These are phyloP conservation scores for Andrena chrysosceles DNA, from an alignment of 2,888 invertebrate species.

Conservation along the genomic window DNA sequence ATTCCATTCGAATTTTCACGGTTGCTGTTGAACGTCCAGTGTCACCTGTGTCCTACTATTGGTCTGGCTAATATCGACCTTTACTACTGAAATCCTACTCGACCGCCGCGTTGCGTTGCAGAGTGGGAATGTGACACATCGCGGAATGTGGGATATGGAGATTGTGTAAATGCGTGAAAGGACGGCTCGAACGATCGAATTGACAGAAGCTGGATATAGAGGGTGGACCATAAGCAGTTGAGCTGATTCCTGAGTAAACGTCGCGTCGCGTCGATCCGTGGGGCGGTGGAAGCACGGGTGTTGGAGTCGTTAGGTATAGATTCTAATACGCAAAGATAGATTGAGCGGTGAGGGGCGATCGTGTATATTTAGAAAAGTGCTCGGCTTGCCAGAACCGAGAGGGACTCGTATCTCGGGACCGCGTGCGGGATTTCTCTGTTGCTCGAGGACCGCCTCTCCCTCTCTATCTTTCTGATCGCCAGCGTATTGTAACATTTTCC, in stretches of 20 bases:
- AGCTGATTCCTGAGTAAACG: constrained; percentile 50
- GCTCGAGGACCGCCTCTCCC: constrained; percentile 38
- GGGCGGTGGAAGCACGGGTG: constrained; percentile 62
- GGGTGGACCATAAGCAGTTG: neutral
- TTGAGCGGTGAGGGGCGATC: constrained; percentile 83
- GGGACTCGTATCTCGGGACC: constrained; percentile 67
- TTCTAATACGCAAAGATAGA: constrained; percentile 84
- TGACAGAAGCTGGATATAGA: neutral
- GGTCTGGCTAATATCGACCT: too few species aligned
- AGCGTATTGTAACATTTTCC: constrained; percentile 40
- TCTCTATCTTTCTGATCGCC: constrained; percentile 17
- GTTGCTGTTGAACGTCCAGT: neutral
- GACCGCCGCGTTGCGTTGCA: too few species aligned
- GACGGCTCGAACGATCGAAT: neutral
- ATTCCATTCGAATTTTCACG: constrained; percentile 18
- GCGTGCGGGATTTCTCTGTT: constrained; percentile 65
- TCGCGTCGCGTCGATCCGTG: constrained; percentile 53
- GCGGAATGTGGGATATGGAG: too few species aligned
- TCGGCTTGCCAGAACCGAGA: constrained; percentile 83
- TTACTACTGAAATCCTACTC: too few species aligned
- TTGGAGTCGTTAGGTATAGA: constrained; percentile 78
- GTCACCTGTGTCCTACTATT: too few species aligned
- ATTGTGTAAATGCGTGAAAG: too few species aligned
- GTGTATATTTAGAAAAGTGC: constrained; percentile 84
- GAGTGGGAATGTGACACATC: too few species aligned